Evolutionary conservation across 37 sponge, comb jelly and placozoan genomes (phyloP).

Genomic region (Geodia barretti): DNA sequence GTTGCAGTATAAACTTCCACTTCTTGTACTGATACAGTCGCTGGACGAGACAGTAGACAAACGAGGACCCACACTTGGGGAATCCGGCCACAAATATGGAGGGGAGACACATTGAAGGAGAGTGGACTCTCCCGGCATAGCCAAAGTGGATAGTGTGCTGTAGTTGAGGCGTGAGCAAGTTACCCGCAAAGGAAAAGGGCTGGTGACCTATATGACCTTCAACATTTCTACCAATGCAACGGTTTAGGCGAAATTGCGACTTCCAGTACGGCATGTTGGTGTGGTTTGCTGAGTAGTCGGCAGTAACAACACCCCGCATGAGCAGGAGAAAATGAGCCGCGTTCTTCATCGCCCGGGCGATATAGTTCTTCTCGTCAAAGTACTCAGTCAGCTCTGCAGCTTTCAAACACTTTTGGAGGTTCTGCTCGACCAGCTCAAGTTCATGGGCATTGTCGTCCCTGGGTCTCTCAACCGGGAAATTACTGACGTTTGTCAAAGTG

Average conservation of each 20-base stretch:
- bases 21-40: not conserved
- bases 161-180: not conserved
- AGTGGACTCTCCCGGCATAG: not conserved
- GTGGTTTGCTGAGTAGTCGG: not conserved
- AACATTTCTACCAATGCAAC: not conserved
- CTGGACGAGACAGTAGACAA: conserved; percentile 27
- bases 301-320: not conserved
- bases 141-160: not conserved
- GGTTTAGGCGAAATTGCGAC: not conserved
- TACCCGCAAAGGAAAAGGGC: not conserved
- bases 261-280: not conserved
- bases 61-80: conserved; percentile 56
- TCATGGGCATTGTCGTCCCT: too few species aligned
- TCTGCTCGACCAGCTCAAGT: not conserved
- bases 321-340: not conserved
- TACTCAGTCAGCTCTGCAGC: not conserved
- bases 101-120: conserved; percentile 33
- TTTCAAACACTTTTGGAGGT: not conserved
- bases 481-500: too few species aligned
- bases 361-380: not conserved
- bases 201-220: not conserved
- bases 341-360: not conserved
- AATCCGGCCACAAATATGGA: conserved; percentile 43
- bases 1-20: not conserved
- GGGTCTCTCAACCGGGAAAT: too few species aligned